Percentiles rank a stretch among this genome's conserved stretches.
Evolutionary conservation across 2,113 vertebrate species (phyloP).

Genomic region (Carassius auratus): DNA sequence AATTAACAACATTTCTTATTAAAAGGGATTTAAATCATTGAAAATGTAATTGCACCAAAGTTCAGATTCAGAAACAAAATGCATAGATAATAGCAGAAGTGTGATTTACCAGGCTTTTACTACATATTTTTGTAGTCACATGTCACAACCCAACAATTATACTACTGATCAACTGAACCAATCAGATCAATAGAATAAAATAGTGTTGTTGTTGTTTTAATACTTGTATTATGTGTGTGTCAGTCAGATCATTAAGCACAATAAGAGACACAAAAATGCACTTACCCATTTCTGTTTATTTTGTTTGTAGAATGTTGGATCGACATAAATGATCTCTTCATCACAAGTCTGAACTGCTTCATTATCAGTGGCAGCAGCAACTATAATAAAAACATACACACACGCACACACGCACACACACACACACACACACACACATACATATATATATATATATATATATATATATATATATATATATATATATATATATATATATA

Average conservation of each 20-base stretch:
- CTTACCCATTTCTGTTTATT: not conserved
- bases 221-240: not conserved
- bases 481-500: too few relatives aligned
- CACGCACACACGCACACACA: too few relatives aligned
- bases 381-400: not conserved
- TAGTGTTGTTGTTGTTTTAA: not conserved
- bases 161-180: not conserved
- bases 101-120: too few relatives aligned
- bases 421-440: too few relatives aligned
- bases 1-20: not conserved
- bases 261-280: not conserved
- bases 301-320: not conserved
- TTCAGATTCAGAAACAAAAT: too few relatives aligned
- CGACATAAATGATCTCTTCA: not conserved
- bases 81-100: too few relatives aligned
- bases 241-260: not conserved
- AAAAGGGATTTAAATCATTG: not conserved
- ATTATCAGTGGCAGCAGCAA: not conserved
- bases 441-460: too few relatives aligned
- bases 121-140: too few relatives aligned
- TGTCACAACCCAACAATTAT: too few relatives aligned
- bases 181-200: not conserved
- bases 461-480: too few relatives aligned
- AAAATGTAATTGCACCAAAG: not conserved
- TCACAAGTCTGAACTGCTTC: not conserved